Evolutionary conservation across 1,140 invertebrate genomes (phyloP).

Genomic region (Sarcophaga bullata): DNA sequence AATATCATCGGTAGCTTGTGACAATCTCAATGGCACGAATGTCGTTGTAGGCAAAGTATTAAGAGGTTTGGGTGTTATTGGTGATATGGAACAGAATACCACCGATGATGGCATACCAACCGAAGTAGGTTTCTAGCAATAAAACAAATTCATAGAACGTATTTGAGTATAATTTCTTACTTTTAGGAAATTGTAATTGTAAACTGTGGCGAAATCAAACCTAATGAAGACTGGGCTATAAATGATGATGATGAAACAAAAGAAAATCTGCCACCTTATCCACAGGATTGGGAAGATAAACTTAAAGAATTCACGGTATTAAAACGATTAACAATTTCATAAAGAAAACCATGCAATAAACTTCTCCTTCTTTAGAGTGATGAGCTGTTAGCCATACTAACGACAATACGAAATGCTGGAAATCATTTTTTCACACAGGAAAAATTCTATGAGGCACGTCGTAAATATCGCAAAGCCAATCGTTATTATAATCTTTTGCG

Average conservation of each 20-base stretch:
- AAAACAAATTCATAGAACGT: too few relatives aligned
- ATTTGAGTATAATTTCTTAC: too few relatives aligned
- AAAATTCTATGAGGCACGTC: constrained; percentile 71
- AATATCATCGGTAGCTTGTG: constrained; percentile 84
- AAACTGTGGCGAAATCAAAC: constrained; percentile 78
- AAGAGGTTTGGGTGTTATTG: constrained; percentile 75
- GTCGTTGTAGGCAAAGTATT: constrained; percentile 89
- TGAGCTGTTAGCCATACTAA: constrained; percentile 66
- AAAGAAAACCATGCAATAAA: neutral
- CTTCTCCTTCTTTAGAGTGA: constrained; percentile 57
- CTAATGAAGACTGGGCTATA: constrained; percentile 73
- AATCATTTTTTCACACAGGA: constrained; percentile 75
- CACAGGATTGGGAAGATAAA: constrained; percentile 75
- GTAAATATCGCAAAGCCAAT: constrained; percentile 80
- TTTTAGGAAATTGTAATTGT: constrained; percentile 72
- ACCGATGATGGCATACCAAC: constrained; percentile 70
- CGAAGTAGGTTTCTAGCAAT: constrained; percentile 65
- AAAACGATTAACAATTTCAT: neutral
- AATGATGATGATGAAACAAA: constrained; percentile 75
- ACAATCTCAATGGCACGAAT: constrained; percentile 89
- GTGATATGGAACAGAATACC: constrained; percentile 73
- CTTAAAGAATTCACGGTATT: constrained; percentile 50
- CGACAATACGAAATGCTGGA: constrained; percentile 76
- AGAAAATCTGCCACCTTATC: constrained; percentile 79
- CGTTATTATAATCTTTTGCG: constrained; percentile 73